Evolutionary conservation across 2,113 vertebrate species (phyloP), one percentile per base, ranked within the genome.

Genomic region (Paracanthobrama guichenoti): DNA sequence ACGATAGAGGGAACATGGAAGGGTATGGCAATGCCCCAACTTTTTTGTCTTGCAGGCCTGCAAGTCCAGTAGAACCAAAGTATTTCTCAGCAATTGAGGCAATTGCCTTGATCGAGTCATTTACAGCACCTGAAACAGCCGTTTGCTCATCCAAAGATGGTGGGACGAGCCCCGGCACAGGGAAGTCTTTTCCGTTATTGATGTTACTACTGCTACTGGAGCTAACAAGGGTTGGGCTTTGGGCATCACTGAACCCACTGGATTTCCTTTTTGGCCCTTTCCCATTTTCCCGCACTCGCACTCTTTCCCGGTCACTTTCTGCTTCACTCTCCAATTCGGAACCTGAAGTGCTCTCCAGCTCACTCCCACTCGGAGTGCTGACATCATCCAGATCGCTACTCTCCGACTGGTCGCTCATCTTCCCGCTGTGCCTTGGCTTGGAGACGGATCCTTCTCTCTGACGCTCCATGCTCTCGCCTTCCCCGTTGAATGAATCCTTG

Each of bases 81-180:
- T 99, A 99, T 94, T 98, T 98, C 93, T 99, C 98, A 88, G 98
- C 97, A 93, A 99, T 99, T 92, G 98, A 99, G 89, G 97, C 98
- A 92, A 99, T 99, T 93, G 98, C 97, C 92, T 99, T 99, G 93
- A 99, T 99, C 93, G 98, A 99, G 96, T 99, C 97, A 94, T 98
- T 99, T 89, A 99, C 98, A 87, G 98, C 97, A 92, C 98, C 98
- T 86, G 97, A 98, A 90, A 99, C 97, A 78, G 97, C 97, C 87
- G 96, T 97, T 88, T 97, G 97, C 93, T 99, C 97, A 87, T 99
- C 98, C 93, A 97, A 94, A 90, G 96, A 95, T 90, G 97, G 95
- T 86, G 95, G 96, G 88, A 96, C 96, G 88, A 96, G 94, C 87
- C 95, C 95, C 91, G 97, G 95, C 92, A 95, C 94, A 88, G 94